These are phyloP conservation scores for Nephotettix cincticeps DNA, from an alignment of 1,140 invertebrate species.

Conservation along the genomic window DNA sequence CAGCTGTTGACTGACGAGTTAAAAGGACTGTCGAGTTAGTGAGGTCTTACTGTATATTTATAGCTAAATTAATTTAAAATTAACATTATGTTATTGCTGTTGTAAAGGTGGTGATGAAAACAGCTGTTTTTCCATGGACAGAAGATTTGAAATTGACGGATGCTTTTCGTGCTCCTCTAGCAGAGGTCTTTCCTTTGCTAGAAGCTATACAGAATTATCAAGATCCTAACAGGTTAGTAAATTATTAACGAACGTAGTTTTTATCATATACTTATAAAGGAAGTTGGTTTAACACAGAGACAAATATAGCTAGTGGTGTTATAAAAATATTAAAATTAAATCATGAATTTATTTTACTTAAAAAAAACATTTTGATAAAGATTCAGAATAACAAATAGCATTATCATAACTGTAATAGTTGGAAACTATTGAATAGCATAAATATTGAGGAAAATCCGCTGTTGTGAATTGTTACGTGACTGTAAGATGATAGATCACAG, in stretches of 20 bases:
- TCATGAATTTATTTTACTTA: no score
- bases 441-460: no score
- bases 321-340: neutral
- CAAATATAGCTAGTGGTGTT: neutral
- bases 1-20: no score
- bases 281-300: no score
- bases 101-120: conserved; percentile 55
- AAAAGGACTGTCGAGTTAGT: no score
- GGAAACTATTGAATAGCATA: neutral
- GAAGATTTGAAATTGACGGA: conserved; percentile 77
- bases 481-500: no score
- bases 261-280: no score
- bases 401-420: neutral
- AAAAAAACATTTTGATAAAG: neutral
- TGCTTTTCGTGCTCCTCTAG: conserved; percentile 84
- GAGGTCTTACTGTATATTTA: no score
- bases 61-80: no score
- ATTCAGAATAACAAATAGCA: neutral
- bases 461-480: no score
- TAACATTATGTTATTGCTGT: no score
- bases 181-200: conserved; percentile 82
- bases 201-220: conserved; percentile 85
- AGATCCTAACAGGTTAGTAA: conserved; percentile 72
- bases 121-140: conserved; percentile 83
- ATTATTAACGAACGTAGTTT: no score